A percentile compares a stretch with the other conserved stretches of the same genome.
Conservation (phyloP, 2,797 vertebrate genomes). For the Peromyscus eremicus region DNA sequence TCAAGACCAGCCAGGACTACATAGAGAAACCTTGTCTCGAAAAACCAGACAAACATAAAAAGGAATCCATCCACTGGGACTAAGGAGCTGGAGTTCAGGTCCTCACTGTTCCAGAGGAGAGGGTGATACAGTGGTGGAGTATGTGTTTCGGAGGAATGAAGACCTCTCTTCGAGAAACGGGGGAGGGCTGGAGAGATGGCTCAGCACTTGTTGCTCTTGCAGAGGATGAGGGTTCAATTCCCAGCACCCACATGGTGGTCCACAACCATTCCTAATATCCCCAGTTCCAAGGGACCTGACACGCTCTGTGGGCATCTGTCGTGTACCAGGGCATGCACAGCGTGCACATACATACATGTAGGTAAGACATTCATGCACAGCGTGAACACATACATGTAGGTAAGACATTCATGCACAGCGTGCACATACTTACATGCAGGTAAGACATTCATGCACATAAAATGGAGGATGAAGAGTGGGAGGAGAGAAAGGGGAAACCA, state of each 20-base stretch:
- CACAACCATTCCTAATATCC: background rate
- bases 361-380: background rate
- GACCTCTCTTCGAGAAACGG: background rate
- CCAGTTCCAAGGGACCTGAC: background rate
- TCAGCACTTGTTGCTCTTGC: background rate
- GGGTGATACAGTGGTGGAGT: background rate
- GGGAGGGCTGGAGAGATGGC: background rate
- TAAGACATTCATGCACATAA: background rate
- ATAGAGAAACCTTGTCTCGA: no score
- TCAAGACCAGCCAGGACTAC: no score
- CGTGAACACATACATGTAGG: background rate
- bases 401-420: background rate
- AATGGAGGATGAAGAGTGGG: background rate
- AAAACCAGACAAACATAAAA: background rate
- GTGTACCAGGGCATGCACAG: background rate
- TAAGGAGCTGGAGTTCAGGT: background rate
- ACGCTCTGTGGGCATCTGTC: background rate
- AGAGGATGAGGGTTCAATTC: no score
- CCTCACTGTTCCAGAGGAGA: background rate
- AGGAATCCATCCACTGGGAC: background rate
- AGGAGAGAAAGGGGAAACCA: background rate
- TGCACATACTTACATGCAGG: background rate
- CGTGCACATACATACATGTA: background rate
- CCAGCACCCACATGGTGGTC: background rate
- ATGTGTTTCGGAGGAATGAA: background rate